phyloP scores from a whole-genome alignment of 2,113 vertebrate genomes.

The Zosterops japonicus region DNA sequence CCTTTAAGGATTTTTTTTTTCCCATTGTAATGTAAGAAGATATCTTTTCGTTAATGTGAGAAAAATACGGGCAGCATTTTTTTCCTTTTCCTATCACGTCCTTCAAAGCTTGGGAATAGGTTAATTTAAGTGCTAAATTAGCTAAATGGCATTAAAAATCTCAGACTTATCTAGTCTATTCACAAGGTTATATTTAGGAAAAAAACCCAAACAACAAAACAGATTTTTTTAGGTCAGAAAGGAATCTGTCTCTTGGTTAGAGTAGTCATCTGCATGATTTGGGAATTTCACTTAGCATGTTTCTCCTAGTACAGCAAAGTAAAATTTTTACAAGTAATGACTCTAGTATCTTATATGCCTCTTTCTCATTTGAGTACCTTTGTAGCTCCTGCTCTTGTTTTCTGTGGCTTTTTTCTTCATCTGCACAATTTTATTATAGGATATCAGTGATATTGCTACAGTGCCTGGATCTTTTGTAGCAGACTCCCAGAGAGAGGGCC shows the following conservation, averaged over 20 bases:
- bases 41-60: not conserved
- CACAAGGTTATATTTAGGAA: not conserved
- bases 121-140: not conserved
- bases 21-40: not conserved
- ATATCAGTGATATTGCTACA: not conserved
- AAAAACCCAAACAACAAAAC: rapidly evolving
- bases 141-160: not conserved
- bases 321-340: not conserved
- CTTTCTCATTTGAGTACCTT: not conserved
- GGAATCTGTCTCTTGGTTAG: not conserved
- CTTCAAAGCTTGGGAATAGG: not conserved
- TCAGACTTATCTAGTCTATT: not conserved
- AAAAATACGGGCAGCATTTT: not conserved
- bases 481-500: not conserved
- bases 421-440: not conserved
- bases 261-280: not conserved
- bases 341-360: not conserved
- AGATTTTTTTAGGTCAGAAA: not conserved
- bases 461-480: not conserved
- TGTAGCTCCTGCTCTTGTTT: not conserved
- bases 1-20: not conserved
- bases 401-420: not conserved
- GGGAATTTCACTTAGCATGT: not conserved
- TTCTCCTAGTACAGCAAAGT: not conserved
- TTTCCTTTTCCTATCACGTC: not conserved